These are phyloP conservation scores for Protosalanx chinensis DNA, from an alignment of 2,797 vertebrate species.

Conservation along the genomic window DNA sequence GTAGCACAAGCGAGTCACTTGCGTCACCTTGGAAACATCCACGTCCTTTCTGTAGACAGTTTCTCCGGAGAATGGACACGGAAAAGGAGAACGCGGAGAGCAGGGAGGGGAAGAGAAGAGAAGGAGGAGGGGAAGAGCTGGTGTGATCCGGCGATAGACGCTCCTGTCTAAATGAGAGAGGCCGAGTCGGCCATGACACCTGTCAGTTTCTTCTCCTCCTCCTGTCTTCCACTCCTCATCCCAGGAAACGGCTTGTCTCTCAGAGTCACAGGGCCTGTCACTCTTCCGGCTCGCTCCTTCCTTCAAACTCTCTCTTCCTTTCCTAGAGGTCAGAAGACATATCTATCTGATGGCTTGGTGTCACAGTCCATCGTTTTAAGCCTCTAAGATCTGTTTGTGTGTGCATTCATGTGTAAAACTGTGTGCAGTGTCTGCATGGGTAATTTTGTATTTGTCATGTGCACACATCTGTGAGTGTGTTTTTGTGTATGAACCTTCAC, in stretches of 20 bases:
- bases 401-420: background rate
- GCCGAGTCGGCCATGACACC: conserved; percentile 23
- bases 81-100: background rate
- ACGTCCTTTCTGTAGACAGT: too few species aligned
- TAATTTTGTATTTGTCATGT: background rate
- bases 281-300: conserved; percentile 15
- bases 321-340: conserved; percentile 2
- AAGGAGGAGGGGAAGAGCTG: background rate
- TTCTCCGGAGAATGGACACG: too few species aligned
- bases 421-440: background rate
- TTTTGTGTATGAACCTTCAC: too few species aligned
- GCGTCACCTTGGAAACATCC: too few species aligned
- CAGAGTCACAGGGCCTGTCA: conserved; percentile 29
- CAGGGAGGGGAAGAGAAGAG: background rate
- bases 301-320: background rate
- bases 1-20: too few species aligned
- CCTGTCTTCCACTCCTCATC: conserved; percentile 17
- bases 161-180: background rate
- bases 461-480: too few species aligned
- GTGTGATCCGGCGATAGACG: background rate
- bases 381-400: background rate
- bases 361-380: conserved; percentile 7
- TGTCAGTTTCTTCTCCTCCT: conserved; percentile 22
- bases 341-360: conserved; percentile 9
- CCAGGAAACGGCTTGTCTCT: conserved; percentile 28